These are phyloP conservation scores for Eulemur macaco DNA, from an alignment of 2,113 vertebrate species.

Conservation along the genomic window DNA sequence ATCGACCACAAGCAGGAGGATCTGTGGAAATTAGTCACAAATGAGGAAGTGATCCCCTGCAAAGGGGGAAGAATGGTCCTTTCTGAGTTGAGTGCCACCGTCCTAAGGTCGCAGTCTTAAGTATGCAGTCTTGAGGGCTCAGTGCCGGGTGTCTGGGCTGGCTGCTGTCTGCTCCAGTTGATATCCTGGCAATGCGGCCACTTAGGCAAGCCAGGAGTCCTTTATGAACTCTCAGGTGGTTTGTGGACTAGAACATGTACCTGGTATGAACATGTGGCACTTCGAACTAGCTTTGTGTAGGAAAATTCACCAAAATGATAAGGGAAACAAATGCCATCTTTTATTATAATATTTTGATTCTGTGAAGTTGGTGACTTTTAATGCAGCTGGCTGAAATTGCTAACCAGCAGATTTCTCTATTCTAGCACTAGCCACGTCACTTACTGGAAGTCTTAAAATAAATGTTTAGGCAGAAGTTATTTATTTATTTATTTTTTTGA, in stretches of 20 bases:
- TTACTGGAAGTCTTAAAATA: neutral
- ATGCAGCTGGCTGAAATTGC: neutral
- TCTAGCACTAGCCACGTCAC: neutral
- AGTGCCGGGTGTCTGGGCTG: neutral
- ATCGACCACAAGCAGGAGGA: neutral
- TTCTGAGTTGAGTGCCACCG: neutral
- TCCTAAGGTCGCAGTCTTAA: neutral
- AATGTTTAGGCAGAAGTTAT: slow-evolving; percentile 21
- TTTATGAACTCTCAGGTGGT: neutral
- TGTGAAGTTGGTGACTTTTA: neutral
- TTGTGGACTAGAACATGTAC: neutral
- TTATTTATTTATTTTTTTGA: neutral
- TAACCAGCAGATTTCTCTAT: neutral
- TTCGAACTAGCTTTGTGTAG: neutral
- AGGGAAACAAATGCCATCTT: neutral
- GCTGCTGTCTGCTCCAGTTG: neutral
- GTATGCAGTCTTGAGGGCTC: neutral
- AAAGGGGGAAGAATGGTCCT: no score
- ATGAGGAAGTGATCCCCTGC: neutral
- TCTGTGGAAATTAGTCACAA: neutral
- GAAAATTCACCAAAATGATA: neutral
- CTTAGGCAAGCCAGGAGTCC: neutral
- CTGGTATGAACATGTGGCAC: neutral
- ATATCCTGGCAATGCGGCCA: neutral
- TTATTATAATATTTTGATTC: neutral